Base-by-base conservation (phyloP, 2,113 vertebrate species). In the Syngnathus typhle region DNA sequence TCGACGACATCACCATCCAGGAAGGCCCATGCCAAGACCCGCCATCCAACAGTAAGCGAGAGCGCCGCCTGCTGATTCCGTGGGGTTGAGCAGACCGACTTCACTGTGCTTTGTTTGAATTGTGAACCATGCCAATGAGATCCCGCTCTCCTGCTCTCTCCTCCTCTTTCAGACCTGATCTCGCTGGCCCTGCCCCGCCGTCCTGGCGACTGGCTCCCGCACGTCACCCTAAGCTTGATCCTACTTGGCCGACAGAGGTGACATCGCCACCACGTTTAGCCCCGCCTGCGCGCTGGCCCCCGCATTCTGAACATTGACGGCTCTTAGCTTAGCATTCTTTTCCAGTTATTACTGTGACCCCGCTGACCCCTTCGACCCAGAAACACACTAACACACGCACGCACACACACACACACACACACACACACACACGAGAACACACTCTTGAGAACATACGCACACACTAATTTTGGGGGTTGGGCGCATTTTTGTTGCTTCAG, bases 11-110 rank as follows among this genome's bases (percentile, higher is more conserved):
- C 44, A 93, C 93, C 6, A 95, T 99, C 3, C 91, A 96, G 73
- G 96, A 98, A 88, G 95, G 96, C 51, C 93, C 95, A 77, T 99
- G 96, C 77, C 90, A 92, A 84, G 93, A 98, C 81, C 91, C 94
- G 3, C 92, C 94, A 0, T 91, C 92, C 64, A 98, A 94, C 91
- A 98, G 88, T 93, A 91, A 92, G 75, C 32, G 12, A 58, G 6
- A 32, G 49, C 19, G 2, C 2, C 49, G 19, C 49, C 2, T 8
- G 2, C 27, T 16, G 4, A 36, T 1, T 13, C 12, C 15, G 60
- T 23, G 27, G 27, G 27, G 27, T 32, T 32, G 27, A 32, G 27
- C 27, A 32, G 3, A 32, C 27, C 3, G 27, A 32, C 27, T 32
- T 32, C 27, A 32, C 27, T 32, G 27, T 32, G 27, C 27, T 32